Base-by-base conservation (phyloP, 92 coral and sea anemone species). In the Montipora capitata region DNA sequence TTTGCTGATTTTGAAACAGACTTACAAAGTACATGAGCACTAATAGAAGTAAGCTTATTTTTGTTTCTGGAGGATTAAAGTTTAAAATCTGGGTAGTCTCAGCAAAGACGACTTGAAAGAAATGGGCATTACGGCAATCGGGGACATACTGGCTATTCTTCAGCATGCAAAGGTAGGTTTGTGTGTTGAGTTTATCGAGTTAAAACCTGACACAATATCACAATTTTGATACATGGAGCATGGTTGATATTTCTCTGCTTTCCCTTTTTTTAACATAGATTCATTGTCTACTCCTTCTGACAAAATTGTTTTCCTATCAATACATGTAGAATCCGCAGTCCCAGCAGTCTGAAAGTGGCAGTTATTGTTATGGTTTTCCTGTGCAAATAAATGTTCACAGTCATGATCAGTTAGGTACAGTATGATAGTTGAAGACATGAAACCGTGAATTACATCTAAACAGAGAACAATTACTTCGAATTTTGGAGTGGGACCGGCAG, bases 151-250 rank as follows among this genome's bases (percentile, higher is more conserved):
- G 35, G 27, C 66, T 61, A 61, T 61, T 61, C 66, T 61, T 61
- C 66, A 61, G 66, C 66, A 61, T 61, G 66, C 66, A 61, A 61
- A 61, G 18, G 66, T 61, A 61, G 8, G 66, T 61, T 61, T 61
- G 66, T 61, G 66, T 61, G 66, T 61, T 61, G 66, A 61, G 66
- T 61, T 61, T 61, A 61, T 61, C 66, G 66, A 61, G 66, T 61
- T 61, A 61, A 61, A 61, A 61, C 66, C 35, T 61, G 66, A 61
- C 66, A 61, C 18, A 61, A 61, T 61, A 61, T 61, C 15, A 61
- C 66, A 61, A 20, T 61, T 61, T 61, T 61, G 66, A 61, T 61
- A 61, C 66, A 61, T 61, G 66, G 66, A 61, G 66, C 66, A 61
- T 61, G 66, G 66, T 16, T 61, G 66, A 61, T 61, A 61, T n/a